A percentile compares a stretch with the other conserved stretches of the same genome.
Conservation (phyloP, 2,113 vertebrate genomes). For the Hemibagrus wyckioides region DNA sequence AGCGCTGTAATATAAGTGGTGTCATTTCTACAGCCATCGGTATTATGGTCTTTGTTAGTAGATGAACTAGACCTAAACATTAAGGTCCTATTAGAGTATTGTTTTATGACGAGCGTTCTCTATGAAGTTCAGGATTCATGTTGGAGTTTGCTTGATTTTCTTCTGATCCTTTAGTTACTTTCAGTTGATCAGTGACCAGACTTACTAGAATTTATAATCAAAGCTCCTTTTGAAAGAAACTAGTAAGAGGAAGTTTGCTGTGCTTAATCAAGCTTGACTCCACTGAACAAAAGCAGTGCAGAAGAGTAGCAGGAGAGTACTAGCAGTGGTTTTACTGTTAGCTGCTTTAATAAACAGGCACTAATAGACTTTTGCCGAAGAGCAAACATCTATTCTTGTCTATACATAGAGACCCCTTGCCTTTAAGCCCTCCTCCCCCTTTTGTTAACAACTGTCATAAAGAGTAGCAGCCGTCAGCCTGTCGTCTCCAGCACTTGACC, state of each 20-base stretch:
- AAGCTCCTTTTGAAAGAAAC: background rate
- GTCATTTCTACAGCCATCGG: background rate
- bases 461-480: conserved; percentile 27
- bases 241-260: conserved; percentile 2
- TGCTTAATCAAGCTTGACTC: conserved; percentile 16
- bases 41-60: background rate
- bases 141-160: background rate
- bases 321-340: conserved; percentile 2
- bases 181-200: background rate
- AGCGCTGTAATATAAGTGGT: background rate
- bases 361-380: background rate
- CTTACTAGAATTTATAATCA: background rate
- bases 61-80: background rate
- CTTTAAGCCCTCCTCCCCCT: background rate
- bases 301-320: background rate
- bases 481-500: background rate
- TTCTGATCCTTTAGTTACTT: background rate
- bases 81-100: background rate
- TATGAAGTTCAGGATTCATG: background rate
- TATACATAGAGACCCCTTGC: conserved; percentile 22
- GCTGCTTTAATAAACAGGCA: background rate
- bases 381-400: conserved; percentile 9
- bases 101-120: background rate
- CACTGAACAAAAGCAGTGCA: background rate
- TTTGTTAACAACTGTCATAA: conserved; percentile 23